Evolutionary conservation across 1,140 invertebrate genomes (phyloP).

Genomic region (Penaeus japonicus): DNA sequence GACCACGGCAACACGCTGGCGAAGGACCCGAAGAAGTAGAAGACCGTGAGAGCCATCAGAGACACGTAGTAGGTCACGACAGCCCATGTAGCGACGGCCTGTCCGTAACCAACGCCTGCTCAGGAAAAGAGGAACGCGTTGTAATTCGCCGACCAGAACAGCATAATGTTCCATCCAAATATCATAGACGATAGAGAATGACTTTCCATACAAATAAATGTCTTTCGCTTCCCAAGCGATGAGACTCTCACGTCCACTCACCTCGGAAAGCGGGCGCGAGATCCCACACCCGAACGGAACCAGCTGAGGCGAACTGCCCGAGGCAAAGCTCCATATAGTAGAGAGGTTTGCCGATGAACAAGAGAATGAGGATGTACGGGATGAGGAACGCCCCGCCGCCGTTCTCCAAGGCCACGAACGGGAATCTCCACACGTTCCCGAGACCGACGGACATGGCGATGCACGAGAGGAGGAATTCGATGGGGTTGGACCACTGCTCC

Average conservation of each 20-base stretch:
- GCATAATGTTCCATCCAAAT: too few species aligned
- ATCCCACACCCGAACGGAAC: slow-evolving; percentile 55
- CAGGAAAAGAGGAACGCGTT: background rate
- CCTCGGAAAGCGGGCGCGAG: slow-evolving; percentile 51
- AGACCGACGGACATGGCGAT: slow-evolving; percentile 67
- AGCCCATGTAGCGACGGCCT: slow-evolving; percentile 62
- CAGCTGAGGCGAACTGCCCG: slow-evolving; percentile 53
- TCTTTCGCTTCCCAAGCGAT: too few species aligned
- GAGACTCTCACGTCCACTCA: background rate
- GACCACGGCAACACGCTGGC: slow-evolving; percentile 77
- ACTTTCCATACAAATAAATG: too few species aligned
- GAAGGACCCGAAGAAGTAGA: slow-evolving; percentile 79
- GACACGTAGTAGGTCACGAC: slow-evolving; percentile 65
- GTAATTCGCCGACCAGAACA: too few species aligned
- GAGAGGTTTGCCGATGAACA: slow-evolving; percentile 66
- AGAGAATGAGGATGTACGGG: slow-evolving; percentile 70
- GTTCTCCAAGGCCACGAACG: slow-evolving; percentile 66
- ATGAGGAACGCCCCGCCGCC: slow-evolving; percentile 59
- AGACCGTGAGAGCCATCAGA: slow-evolving; percentile 78
- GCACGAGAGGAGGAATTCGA: slow-evolving; percentile 65
- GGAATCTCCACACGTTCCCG: slow-evolving; percentile 68
- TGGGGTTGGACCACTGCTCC: slow-evolving; percentile 60
- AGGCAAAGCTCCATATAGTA: slow-evolving; percentile 57
- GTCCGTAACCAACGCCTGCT: slow-evolving; percentile 66
- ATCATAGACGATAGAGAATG: too few species aligned